These are phyloP conservation scores for Diarsia brunnea DNA, from an alignment of 2,888 invertebrate species.

Conservation along the genomic window DNA sequence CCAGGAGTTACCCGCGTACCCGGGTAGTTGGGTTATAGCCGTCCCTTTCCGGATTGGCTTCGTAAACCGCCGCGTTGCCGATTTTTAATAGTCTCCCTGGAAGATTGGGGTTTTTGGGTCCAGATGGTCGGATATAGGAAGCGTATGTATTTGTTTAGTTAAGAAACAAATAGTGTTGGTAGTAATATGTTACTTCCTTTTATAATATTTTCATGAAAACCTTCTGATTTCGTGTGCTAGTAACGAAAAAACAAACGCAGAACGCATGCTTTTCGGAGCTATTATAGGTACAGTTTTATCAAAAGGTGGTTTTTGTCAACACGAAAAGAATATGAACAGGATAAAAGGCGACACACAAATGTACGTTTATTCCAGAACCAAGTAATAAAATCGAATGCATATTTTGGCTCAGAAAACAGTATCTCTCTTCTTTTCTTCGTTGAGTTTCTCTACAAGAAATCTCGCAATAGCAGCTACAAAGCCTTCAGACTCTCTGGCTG, in stretches of 20 bases:
- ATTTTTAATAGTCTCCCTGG: constrained; percentile 50
- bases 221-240: neutral
- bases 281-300: neutral
- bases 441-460: no score
- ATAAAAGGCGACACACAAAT: neutral
- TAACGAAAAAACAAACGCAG: neutral
- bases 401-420: neutral
- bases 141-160: constrained; percentile 6
- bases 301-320: neutral
- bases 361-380: neutral
- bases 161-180: constrained; percentile 1
- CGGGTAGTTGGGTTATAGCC: constrained; percentile 40
- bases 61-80: constrained; percentile 45
- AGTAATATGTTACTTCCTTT: neutral
- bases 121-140: constrained; percentile 20
- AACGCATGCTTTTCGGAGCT: neutral
- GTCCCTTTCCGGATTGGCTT: constrained; percentile 55
- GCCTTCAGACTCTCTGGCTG: no score
- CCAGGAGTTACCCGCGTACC: constrained; percentile 26
- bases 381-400: neutral
- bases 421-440: neutral
- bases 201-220: constrained; percentile 5
- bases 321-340: neutral
- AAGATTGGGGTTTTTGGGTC: constrained; percentile 41
- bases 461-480: no score